Conservation (phyloP, 1,140 invertebrate species). For the Onthophagus taurus region DNA sequence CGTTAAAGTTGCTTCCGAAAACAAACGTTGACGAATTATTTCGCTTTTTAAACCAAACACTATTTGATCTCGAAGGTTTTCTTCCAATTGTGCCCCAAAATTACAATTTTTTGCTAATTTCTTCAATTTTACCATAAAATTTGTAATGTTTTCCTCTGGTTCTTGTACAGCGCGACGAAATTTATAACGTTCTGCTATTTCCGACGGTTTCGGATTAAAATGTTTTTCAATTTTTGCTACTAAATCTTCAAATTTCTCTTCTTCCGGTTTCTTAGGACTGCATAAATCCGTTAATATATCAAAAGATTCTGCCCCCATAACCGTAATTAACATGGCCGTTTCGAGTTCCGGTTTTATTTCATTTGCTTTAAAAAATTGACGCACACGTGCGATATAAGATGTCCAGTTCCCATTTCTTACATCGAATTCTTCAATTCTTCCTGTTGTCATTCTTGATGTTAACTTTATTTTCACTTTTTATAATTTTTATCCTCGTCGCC, state of each 20-base stretch:
- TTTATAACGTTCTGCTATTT: constrained; percentile 28
- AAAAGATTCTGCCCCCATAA: constrained; percentile 28
- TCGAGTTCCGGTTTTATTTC: constrained; percentile 16
- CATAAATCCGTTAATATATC: constrained; percentile 29
- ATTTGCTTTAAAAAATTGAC: constrained; percentile 28
- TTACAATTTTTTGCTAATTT: constrained; percentile 23
- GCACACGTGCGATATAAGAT: constrained; percentile 24
- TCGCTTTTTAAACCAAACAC: constrained; percentile 20
- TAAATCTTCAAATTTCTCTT: constrained; percentile 24
- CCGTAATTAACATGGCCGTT: constrained; percentile 28
- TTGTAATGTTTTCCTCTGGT: not conserved
- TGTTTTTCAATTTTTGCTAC: constrained; percentile 24
- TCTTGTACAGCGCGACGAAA: constrained; percentile 29
- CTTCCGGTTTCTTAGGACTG: no score
- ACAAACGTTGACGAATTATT: constrained; percentile 19
- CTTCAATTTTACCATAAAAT: constrained; percentile 2
- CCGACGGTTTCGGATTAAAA: constrained; percentile 28
- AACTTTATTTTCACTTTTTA: no score
- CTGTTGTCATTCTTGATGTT: no score
- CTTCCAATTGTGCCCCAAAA: constrained; percentile 21
- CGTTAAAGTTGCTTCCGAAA: constrained; percentile 7
- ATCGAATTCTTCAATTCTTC: no score
- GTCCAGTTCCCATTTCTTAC: no score
- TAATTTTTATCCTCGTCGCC: no score
- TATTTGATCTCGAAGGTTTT: constrained; percentile 23